Conservation (phyloP, 2,888 invertebrate species). For the Acleris laterana region DNA sequence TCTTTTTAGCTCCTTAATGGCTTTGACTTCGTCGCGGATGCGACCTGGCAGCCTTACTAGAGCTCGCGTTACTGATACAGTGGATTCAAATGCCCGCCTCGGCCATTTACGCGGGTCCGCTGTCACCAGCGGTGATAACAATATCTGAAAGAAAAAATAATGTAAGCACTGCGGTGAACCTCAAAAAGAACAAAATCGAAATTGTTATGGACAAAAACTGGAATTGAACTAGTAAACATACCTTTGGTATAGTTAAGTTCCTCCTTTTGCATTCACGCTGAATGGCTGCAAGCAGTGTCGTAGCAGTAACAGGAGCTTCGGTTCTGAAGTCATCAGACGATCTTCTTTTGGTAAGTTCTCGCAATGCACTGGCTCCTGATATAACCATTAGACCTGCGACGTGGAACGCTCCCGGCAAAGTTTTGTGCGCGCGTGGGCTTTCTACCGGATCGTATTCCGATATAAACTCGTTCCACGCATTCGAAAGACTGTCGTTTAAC, state of each 20-base stretch:
- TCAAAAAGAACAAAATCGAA: neutral
- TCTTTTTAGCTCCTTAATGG: constrained; percentile 62
- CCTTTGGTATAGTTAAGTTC: constrained; percentile 71
- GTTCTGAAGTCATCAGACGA: constrained; percentile 59
- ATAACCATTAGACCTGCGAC: constrained; percentile 87
- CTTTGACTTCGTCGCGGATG: constrained; percentile 64
- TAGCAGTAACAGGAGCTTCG: constrained; percentile 71
- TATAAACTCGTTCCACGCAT: constrained; percentile 92
- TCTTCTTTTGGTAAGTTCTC: constrained; percentile 85
- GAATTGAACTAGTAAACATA: constrained; percentile 40
- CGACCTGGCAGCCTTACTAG: constrained; percentile 61
- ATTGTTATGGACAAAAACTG: neutral
- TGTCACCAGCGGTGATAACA: constrained; percentile 73
- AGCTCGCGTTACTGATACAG: constrained; percentile 50
- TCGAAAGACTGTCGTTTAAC: constrained; percentile 87
- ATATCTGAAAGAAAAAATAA: constrained; percentile 55
- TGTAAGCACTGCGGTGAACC: no score
- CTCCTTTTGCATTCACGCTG: constrained; percentile 69
- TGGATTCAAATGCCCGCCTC: constrained; percentile 51
- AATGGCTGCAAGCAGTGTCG: constrained; percentile 72
- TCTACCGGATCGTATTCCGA: constrained; percentile 91
- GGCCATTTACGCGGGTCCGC: constrained; percentile 78
- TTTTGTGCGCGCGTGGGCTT: constrained; percentile 86
- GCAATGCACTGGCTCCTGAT: constrained; percentile 85
- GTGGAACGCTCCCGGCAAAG: constrained; percentile 83